phyloP scores from a whole-genome alignment of 2,888 invertebrate genomes.

The Cephonodes hylas region DNA sequence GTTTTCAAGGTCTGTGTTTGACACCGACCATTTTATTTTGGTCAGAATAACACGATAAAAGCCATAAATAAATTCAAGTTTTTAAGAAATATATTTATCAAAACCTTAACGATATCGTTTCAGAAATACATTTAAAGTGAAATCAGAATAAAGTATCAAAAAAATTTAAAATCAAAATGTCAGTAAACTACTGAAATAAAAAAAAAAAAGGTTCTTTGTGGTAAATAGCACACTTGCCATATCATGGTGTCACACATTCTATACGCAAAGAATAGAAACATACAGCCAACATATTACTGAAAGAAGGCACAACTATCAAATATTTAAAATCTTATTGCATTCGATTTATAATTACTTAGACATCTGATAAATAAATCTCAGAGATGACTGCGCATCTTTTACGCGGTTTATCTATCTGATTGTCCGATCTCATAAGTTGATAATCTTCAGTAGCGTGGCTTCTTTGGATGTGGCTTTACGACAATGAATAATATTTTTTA shows the following conservation, averaged over 20 bases:
- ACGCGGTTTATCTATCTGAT: constrained; percentile 11
- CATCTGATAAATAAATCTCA: constrained; percentile 37
- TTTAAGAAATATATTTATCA: background rate
- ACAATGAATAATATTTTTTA: background rate
- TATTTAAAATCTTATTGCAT: constrained; percentile 8
- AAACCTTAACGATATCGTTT: no score
- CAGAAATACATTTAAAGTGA: no score
- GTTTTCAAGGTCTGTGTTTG: background rate
- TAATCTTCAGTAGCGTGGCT: constrained; percentile 16
- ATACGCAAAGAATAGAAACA: constrained; percentile 2
- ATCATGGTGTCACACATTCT: no score
- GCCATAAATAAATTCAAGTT: background rate
- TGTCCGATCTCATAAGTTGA: constrained; percentile 16
- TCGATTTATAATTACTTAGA: constrained; percentile 29
- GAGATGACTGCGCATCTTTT: constrained; percentile 34
- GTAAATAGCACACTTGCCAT: no score
- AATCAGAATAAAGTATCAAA: no score
- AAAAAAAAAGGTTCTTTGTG: no score
- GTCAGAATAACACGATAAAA: background rate
- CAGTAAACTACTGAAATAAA: no score
- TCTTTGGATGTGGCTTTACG: background rate
- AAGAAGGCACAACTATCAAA: background rate
- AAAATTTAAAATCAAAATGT: no score
- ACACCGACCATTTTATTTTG: background rate
- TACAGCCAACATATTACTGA: constrained; percentile 5